A percentile compares a stretch with the other conserved stretches of the same genome.
Evolutionary conservation across 2,888 invertebrate species (phyloP).

Genomic region (Coelogynopora nodosa): DNA sequence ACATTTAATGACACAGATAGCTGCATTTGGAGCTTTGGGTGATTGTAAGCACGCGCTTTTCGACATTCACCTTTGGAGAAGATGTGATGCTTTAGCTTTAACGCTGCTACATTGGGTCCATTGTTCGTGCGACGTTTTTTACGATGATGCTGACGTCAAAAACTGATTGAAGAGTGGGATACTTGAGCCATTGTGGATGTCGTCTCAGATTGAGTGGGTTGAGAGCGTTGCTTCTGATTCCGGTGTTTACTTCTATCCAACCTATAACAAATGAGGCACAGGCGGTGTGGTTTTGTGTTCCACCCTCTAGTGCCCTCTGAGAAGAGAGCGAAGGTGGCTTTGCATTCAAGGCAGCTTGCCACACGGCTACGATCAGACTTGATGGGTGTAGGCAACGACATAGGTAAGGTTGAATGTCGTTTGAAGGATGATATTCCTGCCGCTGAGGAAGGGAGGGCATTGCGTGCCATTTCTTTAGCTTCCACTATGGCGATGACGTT

Average conservation of each 20-base stretch:
- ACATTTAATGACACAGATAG: conserved; percentile 9
- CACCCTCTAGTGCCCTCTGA: conserved; percentile 9
- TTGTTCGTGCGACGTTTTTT: background rate
- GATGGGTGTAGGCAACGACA: background rate
- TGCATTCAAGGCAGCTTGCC: conserved; percentile 29
- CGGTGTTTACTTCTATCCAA: background rate
- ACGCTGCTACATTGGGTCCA: conserved; percentile 8
- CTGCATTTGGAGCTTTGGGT: conserved; percentile 10
- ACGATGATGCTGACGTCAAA: background rate
- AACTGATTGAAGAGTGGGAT: background rate
- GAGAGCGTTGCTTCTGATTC: background rate
- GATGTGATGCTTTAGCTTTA: conserved; percentile 12
- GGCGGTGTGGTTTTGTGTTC: conserved; percentile 32
- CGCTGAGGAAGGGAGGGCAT: background rate
- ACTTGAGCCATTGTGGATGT: background rate
- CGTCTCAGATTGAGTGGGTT: background rate
- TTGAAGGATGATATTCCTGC: conserved; percentile 25
- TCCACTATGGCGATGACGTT: conserved; percentile 15
- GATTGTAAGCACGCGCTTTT: background rate
- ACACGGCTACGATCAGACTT: background rate
- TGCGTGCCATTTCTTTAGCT: conserved; percentile 23
- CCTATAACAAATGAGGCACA: conserved; percentile 7
- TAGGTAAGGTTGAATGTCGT: background rate
- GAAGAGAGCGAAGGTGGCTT: background rate
- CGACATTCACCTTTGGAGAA: background rate